A percentile compares a stretch with the other conserved stretches of the same genome.
Evolutionary conservation across 1,140 invertebrate species (phyloP).

Genomic region (Cydia splendana): DNA sequence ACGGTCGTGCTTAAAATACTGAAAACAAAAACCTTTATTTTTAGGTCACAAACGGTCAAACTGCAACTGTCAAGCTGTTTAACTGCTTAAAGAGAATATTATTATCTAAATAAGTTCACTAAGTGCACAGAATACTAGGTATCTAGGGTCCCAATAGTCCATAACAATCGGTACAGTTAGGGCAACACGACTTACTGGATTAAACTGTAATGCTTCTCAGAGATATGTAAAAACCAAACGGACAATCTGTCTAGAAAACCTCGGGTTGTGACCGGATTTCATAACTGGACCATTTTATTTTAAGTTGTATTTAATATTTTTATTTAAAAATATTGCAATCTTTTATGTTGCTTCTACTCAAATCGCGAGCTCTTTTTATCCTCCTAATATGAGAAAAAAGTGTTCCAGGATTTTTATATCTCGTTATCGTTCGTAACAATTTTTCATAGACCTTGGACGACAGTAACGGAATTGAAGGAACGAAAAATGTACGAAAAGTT

Average conservation of each 20-base stretch:
- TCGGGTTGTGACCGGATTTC: too few relatives aligned
- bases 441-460: too few relatives aligned
- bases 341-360: too few relatives aligned
- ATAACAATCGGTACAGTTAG: constrained; percentile 61
- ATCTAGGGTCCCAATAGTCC: constrained; percentile 39
- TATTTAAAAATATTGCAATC: too few relatives aligned
- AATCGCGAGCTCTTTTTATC: too few relatives aligned
- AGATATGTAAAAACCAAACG: background rate
- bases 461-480: too few relatives aligned
- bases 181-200: constrained; percentile 50
- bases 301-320: too few relatives aligned
- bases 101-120: constrained; percentile 6
- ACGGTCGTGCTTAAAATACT: background rate
- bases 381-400: too few relatives aligned
- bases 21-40: background rate
- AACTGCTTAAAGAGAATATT: background rate
- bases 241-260: background rate
- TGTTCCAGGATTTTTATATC: too few relatives aligned
- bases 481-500: too few relatives aligned
- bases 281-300: too few relatives aligned
- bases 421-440: too few relatives aligned
- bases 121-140: constrained; percentile 22
- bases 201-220: constrained; percentile 49
- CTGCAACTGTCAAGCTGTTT: background rate
- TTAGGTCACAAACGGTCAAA: background rate